phyloP scores from a whole-genome alignment of 2,888 invertebrate genomes.

The Parelbella ahira region DNA sequence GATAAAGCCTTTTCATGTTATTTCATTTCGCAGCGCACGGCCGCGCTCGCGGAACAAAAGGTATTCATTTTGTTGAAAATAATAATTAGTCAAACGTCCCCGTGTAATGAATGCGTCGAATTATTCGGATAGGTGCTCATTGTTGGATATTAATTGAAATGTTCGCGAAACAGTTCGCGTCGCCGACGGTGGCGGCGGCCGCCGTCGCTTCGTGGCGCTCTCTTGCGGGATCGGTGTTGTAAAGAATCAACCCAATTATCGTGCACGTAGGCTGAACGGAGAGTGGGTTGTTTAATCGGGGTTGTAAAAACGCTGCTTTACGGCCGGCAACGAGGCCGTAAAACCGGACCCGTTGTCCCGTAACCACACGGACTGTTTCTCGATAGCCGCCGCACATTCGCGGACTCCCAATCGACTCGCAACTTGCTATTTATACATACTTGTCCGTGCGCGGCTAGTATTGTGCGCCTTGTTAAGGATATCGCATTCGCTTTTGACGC shows the following conservation, averaged over 20 bases:
- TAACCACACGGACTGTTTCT: constrained; percentile 44
- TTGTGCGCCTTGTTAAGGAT: constrained; percentile 21
- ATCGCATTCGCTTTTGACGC: constrained; percentile 18
- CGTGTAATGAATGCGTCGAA: constrained; percentile 35
- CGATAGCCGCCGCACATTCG: constrained; percentile 35
- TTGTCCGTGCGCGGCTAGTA: constrained; percentile 5
- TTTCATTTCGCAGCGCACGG: constrained; percentile 42
- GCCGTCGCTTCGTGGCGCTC: too few relatives aligned
- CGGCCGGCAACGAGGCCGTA: constrained; percentile 68
- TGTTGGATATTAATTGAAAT: constrained; percentile 19
- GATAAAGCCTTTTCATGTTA: constrained; percentile 63
- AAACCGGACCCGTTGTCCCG: constrained; percentile 47
- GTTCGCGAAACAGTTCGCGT: constrained; percentile 9
- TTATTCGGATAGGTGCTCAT: constrained; percentile 31
- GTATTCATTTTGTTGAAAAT: constrained; percentile 23
- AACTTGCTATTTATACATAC: constrained; percentile 1
- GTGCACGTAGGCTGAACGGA: too few relatives aligned
- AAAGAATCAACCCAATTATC: constrained; percentile 71
- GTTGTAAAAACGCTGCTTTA: constrained; percentile 69
- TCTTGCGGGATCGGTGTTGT: constrained; percentile 46
- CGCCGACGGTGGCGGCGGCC: too few relatives aligned
- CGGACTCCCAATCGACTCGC: constrained; percentile 1
- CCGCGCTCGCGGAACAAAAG: constrained; percentile 16
- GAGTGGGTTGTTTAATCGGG: constrained; percentile 61
- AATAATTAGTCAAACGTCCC: constrained; percentile 31